Base-by-base conservation (phyloP, 2,113 vertebrate species). In the Hippocampus guttulatus region DNA sequence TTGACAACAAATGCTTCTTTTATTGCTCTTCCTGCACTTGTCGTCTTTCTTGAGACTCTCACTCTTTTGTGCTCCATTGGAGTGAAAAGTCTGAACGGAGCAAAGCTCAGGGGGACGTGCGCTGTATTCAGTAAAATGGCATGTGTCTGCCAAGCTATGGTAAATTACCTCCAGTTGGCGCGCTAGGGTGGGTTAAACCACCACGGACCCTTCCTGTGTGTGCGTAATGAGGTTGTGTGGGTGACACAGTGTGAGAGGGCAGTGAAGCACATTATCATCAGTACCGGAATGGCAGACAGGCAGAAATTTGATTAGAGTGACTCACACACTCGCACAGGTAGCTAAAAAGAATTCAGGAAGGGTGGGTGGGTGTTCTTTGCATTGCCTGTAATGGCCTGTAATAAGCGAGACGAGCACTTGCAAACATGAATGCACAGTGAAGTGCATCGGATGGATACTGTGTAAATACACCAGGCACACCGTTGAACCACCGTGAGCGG, bases 151-250 rank as follows among this genome's bases (percentile, higher is more conserved):
- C 81, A 73, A 84, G 85, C 87, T 80, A 88, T 75, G 85, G 71
- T 87, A 89, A 89, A 91, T 91, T 89, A 91, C 85, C 88, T 88
- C 83, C 84, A 84, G 83, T 88, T 87, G 87, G 82, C 81, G 83
- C 81, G 85, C 81, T 74, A 70, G 79, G 77, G 75, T 76, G 76
- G 70, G 81, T 84, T 86, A 81, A 89, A 82, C 81, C 82, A 84
- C 85, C 54, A 38, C 54, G 71, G 75, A 84, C 75, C 60, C 27
- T 74, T 77, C 69, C 64, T 73, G 25, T 67, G 55, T 68, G 27
- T 64, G 23, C 55, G 71, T 69, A 82, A 75, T 51, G 62, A 74
- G 76, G 80, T 65, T 78, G 71, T 78, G 76, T 78, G 72, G 77
- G 77, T 81, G 76, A 81, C 52, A 70, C 64, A 71, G 73, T 70